Evolutionary conservation across 2,797 vertebrate species (phyloP).

Genomic region (Cyclopterus lumpus): DNA sequence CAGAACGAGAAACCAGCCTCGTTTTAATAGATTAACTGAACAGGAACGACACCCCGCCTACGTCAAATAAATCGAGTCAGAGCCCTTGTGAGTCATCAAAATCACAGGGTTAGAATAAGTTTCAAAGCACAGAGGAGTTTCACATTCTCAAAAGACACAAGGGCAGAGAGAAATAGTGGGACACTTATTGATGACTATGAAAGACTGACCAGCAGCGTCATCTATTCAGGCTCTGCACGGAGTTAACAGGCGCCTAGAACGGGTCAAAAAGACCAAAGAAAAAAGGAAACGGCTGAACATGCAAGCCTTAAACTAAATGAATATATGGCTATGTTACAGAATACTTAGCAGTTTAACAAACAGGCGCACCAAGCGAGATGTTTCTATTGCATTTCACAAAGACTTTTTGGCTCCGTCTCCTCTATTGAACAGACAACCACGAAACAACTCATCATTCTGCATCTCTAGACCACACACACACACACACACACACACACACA

Average conservation of each 20-base stretch:
- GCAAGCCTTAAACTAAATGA: slow-evolving; percentile 32
- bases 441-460: slow-evolving; percentile 13
- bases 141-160: slow-evolving; percentile 63
- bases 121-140: slow-evolving; percentile 45
- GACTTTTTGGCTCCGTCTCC: slow-evolving; percentile 72
- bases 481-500: no score
- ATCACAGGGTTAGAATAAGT: slow-evolving; percentile 23
- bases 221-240: slow-evolving; percentile 53
- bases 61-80: slow-evolving; percentile 9
- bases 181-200: slow-evolving; percentile 36
- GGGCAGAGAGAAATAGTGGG: slow-evolving; percentile 38
- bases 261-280: slow-evolving; percentile 10
- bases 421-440: slow-evolving; percentile 53
- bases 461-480: no score
- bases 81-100: slow-evolving; percentile 23
- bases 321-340: slow-evolving; percentile 68
- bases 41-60: slow-evolving; percentile 3
- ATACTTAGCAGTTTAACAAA: slow-evolving; percentile 45
- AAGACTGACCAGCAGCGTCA: slow-evolving; percentile 76
- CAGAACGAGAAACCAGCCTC: slow-evolving; percentile 65
- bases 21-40: slow-evolving; percentile 26
- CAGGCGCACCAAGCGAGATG: slow-evolving; percentile 19
- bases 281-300: slow-evolving; percentile 23
- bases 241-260: slow-evolving; percentile 18
- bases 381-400: slow-evolving; percentile 60